Percentiles rank a stretch among this genome's conserved stretches.
phyloP scores from a whole-genome alignment of 2,113 vertebrate genomes.

The Oophaga pumilio region DNA sequence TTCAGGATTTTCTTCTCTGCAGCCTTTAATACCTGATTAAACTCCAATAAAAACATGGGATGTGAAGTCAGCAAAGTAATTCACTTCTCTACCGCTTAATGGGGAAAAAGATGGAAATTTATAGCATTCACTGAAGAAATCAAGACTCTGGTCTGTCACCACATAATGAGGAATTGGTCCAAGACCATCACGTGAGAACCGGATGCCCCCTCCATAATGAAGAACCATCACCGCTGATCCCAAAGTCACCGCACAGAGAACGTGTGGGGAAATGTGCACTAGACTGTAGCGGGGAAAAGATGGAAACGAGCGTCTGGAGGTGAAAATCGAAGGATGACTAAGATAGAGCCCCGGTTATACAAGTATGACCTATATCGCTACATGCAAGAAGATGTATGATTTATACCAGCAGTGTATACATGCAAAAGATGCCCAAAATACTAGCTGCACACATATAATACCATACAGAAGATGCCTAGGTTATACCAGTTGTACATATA shows the following conservation, averaged over 20 bases:
- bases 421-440: not conserved
- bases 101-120: conserved; percentile 3
- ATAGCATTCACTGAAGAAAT: conserved; percentile 13
- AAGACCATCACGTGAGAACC: not conserved
- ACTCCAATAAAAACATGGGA: conserved; percentile 17
- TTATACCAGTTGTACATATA: not conserved
- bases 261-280: not conserved
- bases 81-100: not conserved
- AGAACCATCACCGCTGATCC: not conserved
- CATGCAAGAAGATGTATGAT: not conserved
- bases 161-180: not conserved
- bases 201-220: not conserved
- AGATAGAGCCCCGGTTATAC: not conserved
- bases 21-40: conserved; percentile 14
- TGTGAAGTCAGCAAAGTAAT: conserved; percentile 24
- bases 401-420: not conserved
- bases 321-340: not conserved
- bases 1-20: not conserved
- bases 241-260: not conserved
- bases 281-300: not conserved
- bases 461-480: too few species aligned
- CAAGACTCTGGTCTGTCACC: conserved; percentile 14
- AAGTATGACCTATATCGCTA: not conserved
- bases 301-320: not conserved
- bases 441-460: too few species aligned